phyloP scores from a whole-genome alignment of 1,140 invertebrate genomes.

The Babylonia areolata region DNA sequence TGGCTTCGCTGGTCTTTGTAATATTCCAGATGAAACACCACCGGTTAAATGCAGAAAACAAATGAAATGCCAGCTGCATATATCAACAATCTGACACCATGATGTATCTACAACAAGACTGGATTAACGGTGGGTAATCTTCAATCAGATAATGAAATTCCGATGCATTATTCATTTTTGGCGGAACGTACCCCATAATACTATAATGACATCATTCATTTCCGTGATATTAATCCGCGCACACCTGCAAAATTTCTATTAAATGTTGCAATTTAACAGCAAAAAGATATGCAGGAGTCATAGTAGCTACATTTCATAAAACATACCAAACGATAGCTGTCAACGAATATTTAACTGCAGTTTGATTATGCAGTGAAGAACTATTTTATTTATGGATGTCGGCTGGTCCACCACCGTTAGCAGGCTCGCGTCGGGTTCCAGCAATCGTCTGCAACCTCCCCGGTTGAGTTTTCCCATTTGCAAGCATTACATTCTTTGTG shows the following conservation, averaged over 20 bases:
- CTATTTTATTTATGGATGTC: conserved; percentile 36
- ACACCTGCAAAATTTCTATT: conserved; percentile 11
- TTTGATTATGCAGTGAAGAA: not conserved
- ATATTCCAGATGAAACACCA: not conserved
- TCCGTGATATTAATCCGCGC: conserved; percentile 38
- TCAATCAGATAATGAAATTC: conserved; percentile 32
- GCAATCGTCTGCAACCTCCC: conserved; percentile 62
- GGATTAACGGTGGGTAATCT: not conserved
- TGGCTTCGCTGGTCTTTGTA: too few species aligned
- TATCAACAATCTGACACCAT: not conserved
- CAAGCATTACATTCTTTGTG: conserved; percentile 29
- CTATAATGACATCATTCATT: conserved; percentile 42
- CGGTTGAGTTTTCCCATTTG: conserved; percentile 40
- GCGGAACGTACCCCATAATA: conserved; percentile 37
- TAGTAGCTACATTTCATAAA: too few species aligned
- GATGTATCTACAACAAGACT: not conserved
- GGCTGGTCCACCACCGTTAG: conserved; percentile 43
- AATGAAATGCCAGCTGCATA: not conserved
- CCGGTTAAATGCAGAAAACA: not conserved
- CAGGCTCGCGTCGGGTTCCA: conserved; percentile 61
- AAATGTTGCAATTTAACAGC: not conserved
- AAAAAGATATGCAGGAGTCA: not conserved
- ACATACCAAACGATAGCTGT: too few species aligned
- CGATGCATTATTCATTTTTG: conserved; percentile 42
- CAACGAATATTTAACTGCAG: not conserved